Evolutionary conservation across 2,888 invertebrate genomes (phyloP).

Genomic region (Microctonus hyperodae): DNA sequence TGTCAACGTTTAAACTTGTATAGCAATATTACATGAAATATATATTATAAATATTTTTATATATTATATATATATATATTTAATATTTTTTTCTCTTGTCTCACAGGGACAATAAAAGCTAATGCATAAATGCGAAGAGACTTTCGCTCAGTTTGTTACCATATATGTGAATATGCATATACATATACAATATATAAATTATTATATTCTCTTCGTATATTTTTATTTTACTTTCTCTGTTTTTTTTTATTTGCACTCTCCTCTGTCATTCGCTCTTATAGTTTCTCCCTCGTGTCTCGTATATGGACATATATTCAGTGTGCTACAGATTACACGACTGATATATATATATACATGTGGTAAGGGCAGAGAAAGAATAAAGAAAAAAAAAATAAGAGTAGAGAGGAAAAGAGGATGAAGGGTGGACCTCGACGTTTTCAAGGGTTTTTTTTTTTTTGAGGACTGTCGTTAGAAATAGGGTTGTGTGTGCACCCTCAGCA

Average conservation of each 20-base stretch:
- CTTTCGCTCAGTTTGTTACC: constrained; percentile 13
- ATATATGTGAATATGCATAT: constrained; percentile 4
- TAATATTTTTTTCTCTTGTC: neutral
- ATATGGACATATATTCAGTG: constrained; percentile 2
- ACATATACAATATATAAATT: neutral
- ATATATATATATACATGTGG: too few species aligned
- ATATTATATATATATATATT: neutral
- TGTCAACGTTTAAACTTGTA: too few species aligned
- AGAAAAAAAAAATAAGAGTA: constrained; percentile 1
- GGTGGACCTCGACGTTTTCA: constrained; percentile 21
- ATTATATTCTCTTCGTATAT: neutral
- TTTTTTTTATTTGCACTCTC: neutral
- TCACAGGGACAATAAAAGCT: constrained; percentile 10
- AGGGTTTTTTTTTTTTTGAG: constrained; percentile 13
- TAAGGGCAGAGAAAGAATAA: constrained; percentile 4
- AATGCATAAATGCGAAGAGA: constrained; percentile 6
- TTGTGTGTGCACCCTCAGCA: constrained; percentile 33
- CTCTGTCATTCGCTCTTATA: neutral
- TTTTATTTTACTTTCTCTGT: neutral
- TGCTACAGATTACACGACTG: constrained; percentile 9
- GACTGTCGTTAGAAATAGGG: constrained; percentile 11
- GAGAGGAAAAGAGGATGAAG: constrained; percentile 16
- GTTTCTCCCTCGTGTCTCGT: constrained; percentile 6
- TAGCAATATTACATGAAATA: neutral
- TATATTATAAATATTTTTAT: neutral